phyloP scores from a whole-genome alignment of 2,888 invertebrate genomes.

The Tipula helvola region DNA sequence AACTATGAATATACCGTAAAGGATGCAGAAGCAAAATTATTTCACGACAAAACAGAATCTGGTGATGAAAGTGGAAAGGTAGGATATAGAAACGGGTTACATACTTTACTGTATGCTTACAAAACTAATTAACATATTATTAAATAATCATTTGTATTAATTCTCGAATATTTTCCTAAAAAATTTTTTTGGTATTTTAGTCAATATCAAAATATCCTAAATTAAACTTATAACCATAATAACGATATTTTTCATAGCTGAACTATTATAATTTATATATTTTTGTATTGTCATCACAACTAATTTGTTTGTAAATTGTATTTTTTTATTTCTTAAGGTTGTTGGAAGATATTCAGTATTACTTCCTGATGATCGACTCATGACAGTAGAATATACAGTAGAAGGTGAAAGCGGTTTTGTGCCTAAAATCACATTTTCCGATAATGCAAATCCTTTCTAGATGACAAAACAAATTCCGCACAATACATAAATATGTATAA shows the following conservation, averaged over 20 bases:
- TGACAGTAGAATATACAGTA: conserved; percentile 60
- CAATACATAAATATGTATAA: background rate
- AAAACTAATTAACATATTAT: background rate
- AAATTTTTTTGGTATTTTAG: background rate
- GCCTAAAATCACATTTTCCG: conserved; percentile 52
- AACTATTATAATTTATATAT: background rate
- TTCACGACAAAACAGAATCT: conserved; percentile 54
- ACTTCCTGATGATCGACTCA: conserved; percentile 56
- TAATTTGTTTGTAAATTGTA: too few species aligned
- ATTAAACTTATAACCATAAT: background rate
- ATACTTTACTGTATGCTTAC: background rate
- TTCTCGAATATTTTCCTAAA: background rate
- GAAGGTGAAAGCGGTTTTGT: conserved; percentile 61
- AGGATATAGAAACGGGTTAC: background rate
- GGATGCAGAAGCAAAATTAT: conserved; percentile 52
- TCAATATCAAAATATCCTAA: background rate
- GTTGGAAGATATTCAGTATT: conserved; percentile 54
- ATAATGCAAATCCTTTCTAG: conserved; percentile 41
- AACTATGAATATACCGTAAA: conserved; percentile 63
- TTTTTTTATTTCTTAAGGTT: conserved; percentile 25
- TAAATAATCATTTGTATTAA: background rate
- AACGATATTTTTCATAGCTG: background rate
- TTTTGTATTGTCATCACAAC: background rate
- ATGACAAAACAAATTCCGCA: background rate
- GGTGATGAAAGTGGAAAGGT: conserved; percentile 51